Conservation (phyloP, 2,797 vertebrate species). For the Notolepis coatsorum region DNA sequence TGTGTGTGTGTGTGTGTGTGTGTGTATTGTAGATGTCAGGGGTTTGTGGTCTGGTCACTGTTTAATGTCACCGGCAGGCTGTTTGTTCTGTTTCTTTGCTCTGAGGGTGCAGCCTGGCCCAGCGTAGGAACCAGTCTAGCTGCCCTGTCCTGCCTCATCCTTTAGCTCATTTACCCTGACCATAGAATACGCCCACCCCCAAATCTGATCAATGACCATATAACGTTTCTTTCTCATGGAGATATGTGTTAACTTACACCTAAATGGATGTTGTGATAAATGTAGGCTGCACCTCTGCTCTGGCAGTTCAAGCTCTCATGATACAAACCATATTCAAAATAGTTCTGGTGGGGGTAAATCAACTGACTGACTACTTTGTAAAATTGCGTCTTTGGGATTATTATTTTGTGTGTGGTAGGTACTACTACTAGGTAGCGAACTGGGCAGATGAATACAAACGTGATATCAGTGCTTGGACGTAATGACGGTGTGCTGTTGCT, state of each 20-base stretch:
- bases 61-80: constrained; percentile 43
- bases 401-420: too few relatives aligned
- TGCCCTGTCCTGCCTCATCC: constrained; percentile 6
- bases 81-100: constrained; percentile 55
- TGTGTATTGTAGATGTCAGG: constrained; percentile 16
- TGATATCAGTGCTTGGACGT: constrained; percentile 10
- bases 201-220: too few relatives aligned
- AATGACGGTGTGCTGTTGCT: constrained; percentile 34
- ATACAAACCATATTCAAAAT: too few relatives aligned
- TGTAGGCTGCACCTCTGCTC: neutral
- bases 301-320: too few relatives aligned
- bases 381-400: too few relatives aligned
- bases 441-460: neutral
- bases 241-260: too few relatives aligned
- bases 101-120: constrained; percentile 29
- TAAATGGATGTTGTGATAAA: neutral
- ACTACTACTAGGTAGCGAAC: neutral
- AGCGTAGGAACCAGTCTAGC: too few relatives aligned
- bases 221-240: too few relatives aligned
- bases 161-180: too few relatives aligned
- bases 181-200: too few relatives aligned
- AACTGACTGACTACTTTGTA: too few relatives aligned
- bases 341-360: too few relatives aligned
- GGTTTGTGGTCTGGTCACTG: constrained; percentile 27
- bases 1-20: neutral